Conservation (phyloP, 1,140 invertebrate species). For the Drosophila seguyi region DNA sequence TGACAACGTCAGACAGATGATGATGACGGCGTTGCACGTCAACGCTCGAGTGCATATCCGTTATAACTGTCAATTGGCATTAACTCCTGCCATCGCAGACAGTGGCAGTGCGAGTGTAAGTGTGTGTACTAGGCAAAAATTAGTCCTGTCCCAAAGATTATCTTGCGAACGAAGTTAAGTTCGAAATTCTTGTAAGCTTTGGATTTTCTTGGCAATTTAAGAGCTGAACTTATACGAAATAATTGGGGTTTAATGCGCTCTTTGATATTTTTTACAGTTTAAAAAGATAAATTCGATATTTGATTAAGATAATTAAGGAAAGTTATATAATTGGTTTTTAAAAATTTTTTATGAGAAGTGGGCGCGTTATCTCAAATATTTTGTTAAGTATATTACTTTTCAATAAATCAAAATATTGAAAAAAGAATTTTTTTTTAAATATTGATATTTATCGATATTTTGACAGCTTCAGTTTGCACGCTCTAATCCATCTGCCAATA, state of each 20-base stretch:
- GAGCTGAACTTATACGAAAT: too few relatives aligned
- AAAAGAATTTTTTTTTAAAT: too few relatives aligned
- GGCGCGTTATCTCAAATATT: too few relatives aligned
- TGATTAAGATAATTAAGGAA: too few relatives aligned
- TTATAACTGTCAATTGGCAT: constrained; percentile 76
- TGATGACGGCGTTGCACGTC: constrained; percentile 57
- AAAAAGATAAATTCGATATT: too few relatives aligned
- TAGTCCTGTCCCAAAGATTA: not conserved
- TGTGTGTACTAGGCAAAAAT: not conserved
- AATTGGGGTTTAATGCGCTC: too few relatives aligned
- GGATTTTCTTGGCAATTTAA: not conserved
- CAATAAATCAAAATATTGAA: too few relatives aligned
- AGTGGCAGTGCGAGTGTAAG: not conserved
- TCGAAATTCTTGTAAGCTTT: not conserved
- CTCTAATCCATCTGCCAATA: constrained; percentile 6
- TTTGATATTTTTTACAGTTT: too few relatives aligned
- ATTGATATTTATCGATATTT: not conserved
- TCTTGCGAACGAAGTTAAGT: not conserved
- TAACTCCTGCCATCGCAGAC: constrained; percentile 30
- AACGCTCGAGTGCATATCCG: constrained; percentile 79
- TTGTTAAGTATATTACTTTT: too few relatives aligned
- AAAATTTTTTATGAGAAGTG: too few relatives aligned
- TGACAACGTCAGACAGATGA: constrained; percentile 61
- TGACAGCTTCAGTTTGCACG: not conserved
- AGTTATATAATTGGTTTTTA: too few relatives aligned